A percentile compares a stretch with the other conserved stretches of the same genome.
phyloP scores from a whole-genome alignment of 2,797 vertebrate species.

The Enteromius thamalakanensis region DNA sequence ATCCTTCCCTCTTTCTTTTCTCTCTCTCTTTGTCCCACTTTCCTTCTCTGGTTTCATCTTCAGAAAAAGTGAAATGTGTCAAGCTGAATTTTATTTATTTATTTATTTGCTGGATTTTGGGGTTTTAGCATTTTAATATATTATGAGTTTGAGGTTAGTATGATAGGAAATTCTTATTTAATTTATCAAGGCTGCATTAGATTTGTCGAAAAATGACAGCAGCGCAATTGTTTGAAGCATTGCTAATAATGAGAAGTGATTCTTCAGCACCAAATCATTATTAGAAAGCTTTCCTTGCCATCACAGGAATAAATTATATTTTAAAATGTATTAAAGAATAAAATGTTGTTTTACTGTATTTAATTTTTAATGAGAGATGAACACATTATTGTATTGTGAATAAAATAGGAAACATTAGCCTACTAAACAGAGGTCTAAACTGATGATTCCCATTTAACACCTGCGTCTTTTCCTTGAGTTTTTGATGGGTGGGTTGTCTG shows the following conservation, averaged over 20 bases:
- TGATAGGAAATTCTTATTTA: background rate
- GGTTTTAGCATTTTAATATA: background rate
- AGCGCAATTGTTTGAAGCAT: background rate
- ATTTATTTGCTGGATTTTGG: background rate
- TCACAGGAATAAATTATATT: background rate
- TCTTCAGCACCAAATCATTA: background rate
- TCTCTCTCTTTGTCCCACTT: constrained; percentile 31
- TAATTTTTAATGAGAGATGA: background rate
- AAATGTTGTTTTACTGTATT: background rate
- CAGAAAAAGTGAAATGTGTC: background rate
- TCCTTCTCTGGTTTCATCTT: background rate
- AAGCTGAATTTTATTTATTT: background rate
- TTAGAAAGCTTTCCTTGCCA: background rate
- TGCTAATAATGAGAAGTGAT: background rate
- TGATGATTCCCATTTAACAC: background rate
- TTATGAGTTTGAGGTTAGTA: background rate
- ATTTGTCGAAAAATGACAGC: background rate
- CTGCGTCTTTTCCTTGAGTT: too few species aligned
- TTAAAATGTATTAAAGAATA: background rate
- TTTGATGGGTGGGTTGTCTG: background rate
- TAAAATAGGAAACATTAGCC: background rate
- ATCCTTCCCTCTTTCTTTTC: background rate
- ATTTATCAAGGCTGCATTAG: background rate
- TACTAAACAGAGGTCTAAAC: background rate
- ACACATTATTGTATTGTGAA: background rate